These are phyloP conservation scores for Hyles vespertilio DNA, from an alignment of 1,140 invertebrate genomes.

Conservation along the genomic window DNA sequence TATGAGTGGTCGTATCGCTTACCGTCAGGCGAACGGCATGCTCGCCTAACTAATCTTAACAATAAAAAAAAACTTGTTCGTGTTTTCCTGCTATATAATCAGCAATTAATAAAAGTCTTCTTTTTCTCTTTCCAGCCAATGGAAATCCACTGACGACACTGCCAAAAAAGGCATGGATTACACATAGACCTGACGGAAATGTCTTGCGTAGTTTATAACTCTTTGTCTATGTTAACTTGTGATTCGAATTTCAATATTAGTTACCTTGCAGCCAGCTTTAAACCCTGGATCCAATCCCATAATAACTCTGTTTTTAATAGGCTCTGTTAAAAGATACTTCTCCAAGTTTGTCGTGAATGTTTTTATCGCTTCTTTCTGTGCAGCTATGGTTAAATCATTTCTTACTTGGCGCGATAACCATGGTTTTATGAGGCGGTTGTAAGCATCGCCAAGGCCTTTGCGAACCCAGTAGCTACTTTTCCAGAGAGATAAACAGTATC, in stretches of 20 bases:
- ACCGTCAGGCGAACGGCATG: no score
- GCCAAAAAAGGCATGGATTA: no score
- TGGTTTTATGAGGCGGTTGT: slow-evolving; percentile 78
- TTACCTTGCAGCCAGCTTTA: slow-evolving; percentile 90
- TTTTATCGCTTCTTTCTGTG: slow-evolving; percentile 87
- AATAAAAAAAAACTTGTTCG: no score
- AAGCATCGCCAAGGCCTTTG: slow-evolving; percentile 71
- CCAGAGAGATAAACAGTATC: slow-evolving; percentile 67
- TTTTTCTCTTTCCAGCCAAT: no score
- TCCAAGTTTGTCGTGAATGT: slow-evolving; percentile 92
- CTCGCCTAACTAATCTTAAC: no score
- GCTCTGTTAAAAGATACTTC: slow-evolving; percentile 85
- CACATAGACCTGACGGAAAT: no score
- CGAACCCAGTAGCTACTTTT: slow-evolving; percentile 55
- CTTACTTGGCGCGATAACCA: slow-evolving; percentile 81
- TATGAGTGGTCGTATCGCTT: no score
- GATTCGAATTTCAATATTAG: neutral
- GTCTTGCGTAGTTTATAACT: no score
- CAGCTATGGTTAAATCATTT: slow-evolving; percentile 83
- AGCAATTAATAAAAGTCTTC: no score
- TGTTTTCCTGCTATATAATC: no score
- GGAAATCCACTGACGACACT: no score
- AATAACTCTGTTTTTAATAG: slow-evolving; percentile 87
- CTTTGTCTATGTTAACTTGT: no score
- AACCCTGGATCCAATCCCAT: slow-evolving; percentile 93